Base-by-base conservation (phyloP, 1,140 invertebrate species). In the Glomeris maerens region DNA sequence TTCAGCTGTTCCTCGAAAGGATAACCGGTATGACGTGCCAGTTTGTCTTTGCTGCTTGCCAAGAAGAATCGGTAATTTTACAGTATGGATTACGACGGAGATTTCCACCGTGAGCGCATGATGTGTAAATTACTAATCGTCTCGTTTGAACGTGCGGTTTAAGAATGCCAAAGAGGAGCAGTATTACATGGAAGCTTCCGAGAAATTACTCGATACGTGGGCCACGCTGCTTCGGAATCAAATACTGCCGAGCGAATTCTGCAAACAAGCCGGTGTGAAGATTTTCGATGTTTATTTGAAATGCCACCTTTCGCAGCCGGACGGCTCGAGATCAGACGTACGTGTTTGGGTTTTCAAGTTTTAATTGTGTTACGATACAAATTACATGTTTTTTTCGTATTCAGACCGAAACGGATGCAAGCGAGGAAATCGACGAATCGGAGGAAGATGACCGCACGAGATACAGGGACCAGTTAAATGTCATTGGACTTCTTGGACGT, bases 271-370 rank as follows among this genome's bases (percentile, higher is more conserved):
- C 27, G 61, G 69, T 3, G 61, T 61, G 14, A 57, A 68, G 53
- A 64, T 91, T 54, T 88, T 92, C 64, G 81, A 85, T 60, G 78
- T 76, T 7, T 90, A 87, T 62, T 59, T 92, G n/a, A 77, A 82
- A 57, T 82, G 78, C 58, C 81, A 89, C 67, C 66, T 92, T 45
- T 78, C 80, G 27, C 76, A 83, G 13, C 87, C 86, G 1, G 81
- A 89, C 64, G 88, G 87, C 7, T 76, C 71, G 41, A 74, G 84
- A 50, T 63, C 62, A 57, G 73, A 67, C 38, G 70, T 74, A 58
- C 27, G n/a, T 22, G 10, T 31, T 13, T 42, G 13, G 3, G 50
- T 17, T 51, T 31, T 25, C 13, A 38, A 20, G 1, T 2, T n/a
- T n/a, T n/a, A n/a, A n/a, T n/a, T n/a, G n/a, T n/a, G n/a, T n/a